These are phyloP conservation scores for Sminthopsis crassicaudata DNA, from an alignment of 2,113 vertebrate genomes.

Conservation along the genomic window DNA sequence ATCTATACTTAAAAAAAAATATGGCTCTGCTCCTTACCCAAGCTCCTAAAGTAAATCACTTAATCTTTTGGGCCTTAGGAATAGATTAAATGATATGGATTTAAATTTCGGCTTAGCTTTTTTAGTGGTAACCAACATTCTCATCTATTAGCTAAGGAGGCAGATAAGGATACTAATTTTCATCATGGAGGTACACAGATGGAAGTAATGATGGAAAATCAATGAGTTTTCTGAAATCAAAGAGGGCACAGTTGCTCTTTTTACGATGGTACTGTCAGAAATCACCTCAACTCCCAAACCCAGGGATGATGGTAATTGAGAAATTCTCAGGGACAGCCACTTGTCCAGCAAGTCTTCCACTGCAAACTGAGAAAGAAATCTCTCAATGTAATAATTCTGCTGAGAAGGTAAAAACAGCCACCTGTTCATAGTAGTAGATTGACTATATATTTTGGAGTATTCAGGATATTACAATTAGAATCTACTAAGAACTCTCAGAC, in stretches of 20 bases:
- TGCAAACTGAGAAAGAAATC: not conserved
- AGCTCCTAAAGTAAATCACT: not conserved
- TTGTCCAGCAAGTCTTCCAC: not conserved
- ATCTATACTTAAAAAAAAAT: not conserved
- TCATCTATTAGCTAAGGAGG: not conserved
- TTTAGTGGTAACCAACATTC: not conserved
- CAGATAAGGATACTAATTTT: not conserved
- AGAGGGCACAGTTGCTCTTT: not conserved
- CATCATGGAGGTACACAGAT: not conserved
- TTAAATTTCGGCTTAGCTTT: not conserved
- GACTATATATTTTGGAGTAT: not conserved
- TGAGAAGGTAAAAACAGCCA: not conserved
- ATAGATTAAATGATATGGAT: not conserved
- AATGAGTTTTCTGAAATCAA: not conserved
- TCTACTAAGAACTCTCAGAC: not conserved
- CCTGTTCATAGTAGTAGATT: not conserved
- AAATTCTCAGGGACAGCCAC: not conserved
- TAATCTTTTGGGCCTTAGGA: not conserved
- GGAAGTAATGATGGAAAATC: not conserved
- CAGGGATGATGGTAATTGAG: not conserved
- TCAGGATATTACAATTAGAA: not conserved
- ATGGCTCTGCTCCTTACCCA: not conserved
- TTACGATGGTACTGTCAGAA: not conserved
- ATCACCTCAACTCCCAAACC: not conserved
- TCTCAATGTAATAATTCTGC: not conserved